Percentiles rank a stretch among this genome's conserved stretches.
phyloP scores from a whole-genome alignment of 2,888 invertebrate genomes.

The Microctonus aethiopoides region DNA sequence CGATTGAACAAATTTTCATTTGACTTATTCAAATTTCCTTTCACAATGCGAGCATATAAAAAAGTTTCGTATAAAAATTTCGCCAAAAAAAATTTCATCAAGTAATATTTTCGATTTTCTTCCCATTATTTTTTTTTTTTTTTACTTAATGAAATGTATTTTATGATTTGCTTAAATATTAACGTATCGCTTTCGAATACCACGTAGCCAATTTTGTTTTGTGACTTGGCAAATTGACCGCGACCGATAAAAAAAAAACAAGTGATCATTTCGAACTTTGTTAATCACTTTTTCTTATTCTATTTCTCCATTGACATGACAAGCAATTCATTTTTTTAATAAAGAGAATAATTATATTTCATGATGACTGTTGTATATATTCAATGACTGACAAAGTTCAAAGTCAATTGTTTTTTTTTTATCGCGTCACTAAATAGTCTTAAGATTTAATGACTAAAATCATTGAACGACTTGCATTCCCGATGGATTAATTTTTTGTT shows the following conservation, averaged over 20 bases:
- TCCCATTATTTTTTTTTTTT: not conserved
- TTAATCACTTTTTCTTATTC: not conserved
- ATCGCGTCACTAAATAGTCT: constrained; percentile 29
- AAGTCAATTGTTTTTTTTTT: constrained; percentile 15
- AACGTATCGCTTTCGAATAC: constrained; percentile 65
- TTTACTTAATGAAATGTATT: constrained; percentile 21
- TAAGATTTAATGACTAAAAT: constrained; percentile 45
- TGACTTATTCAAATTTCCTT: not conserved
- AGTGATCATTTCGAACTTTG: constrained; percentile 19
- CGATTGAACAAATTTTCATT: not conserved
- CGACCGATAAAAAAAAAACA: constrained; percentile 13
- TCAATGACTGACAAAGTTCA: constrained; percentile 15
- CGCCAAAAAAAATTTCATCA: not conserved
- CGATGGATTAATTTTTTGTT: constrained; percentile 50
- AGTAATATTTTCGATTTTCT: not conserved
- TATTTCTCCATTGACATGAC: not conserved
- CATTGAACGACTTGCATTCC: constrained; percentile 47
- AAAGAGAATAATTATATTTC: not conserved
- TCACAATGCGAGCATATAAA: not conserved
- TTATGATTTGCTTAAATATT: constrained; percentile 52
- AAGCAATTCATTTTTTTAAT: not conserved
- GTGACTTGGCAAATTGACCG: constrained; percentile 43
- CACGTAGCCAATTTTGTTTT: constrained; percentile 60
- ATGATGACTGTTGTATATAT: not conserved
- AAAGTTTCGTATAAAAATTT: constrained; percentile 28